Evolutionary conservation across 2,888 invertebrate species (phyloP).

Genomic region (Rugalucina vietnamica): DNA sequence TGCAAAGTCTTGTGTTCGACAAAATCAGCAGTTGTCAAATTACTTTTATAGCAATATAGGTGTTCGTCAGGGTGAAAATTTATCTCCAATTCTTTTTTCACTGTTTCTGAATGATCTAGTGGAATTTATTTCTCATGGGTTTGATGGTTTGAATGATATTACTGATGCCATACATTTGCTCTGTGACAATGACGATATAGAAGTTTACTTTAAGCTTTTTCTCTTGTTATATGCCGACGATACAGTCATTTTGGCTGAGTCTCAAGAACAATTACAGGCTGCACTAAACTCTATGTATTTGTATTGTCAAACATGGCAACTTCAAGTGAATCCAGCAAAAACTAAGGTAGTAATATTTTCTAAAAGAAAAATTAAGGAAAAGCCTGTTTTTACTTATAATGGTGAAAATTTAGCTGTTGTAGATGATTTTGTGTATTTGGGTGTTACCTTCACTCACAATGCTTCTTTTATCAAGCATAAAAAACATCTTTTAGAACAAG

Average conservation of each 20-base stretch:
- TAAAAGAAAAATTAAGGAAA: neutral
- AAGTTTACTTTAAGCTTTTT: neutral
- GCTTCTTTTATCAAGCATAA: no score
- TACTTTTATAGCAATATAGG: neutral
- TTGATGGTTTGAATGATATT: neutral
- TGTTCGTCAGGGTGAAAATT: neutral
- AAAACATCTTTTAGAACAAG: neutral
- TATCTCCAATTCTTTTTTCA: neutral
- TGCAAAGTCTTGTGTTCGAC: neutral
- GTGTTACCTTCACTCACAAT: neutral
- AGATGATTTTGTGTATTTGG: conserved; percentile 1
- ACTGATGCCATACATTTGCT: neutral
- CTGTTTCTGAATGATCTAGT: neutral
- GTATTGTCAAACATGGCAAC: neutral
- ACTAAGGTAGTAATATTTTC: no score
- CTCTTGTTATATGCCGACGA: neutral
- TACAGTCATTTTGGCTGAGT: neutral
- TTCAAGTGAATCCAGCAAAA: neutral
- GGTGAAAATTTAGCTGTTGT: neutral
- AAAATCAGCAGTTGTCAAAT: neutral
- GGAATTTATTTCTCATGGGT: neutral
- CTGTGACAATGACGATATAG: neutral
- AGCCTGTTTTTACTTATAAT: neutral
- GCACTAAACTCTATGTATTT: neutral
- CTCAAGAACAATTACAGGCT: neutral